Evolutionary conservation across 2,113 vertebrate genomes (phyloP).

Genomic region (Deroptyus accipitrinus): DNA sequence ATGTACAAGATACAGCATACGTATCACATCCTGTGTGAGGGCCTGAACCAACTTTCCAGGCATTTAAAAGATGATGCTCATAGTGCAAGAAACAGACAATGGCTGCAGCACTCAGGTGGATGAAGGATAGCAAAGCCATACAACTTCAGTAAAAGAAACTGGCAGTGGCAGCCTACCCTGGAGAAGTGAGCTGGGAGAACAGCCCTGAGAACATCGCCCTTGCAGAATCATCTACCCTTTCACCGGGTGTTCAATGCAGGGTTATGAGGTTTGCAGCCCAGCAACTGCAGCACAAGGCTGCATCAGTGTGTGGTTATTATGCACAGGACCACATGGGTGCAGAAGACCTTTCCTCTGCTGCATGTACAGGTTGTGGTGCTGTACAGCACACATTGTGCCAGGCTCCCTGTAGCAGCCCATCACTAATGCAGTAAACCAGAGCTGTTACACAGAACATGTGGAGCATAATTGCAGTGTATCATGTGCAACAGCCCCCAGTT

Average conservation of each 20-base stretch:
- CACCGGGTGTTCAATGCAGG: too few relatives aligned
- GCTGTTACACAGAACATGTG: fast-evolving
- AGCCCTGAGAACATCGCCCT: not conserved
- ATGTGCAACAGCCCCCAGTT: not conserved
- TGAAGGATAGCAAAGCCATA: not conserved
- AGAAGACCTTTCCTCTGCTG: not conserved
- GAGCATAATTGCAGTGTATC: fast-evolving
- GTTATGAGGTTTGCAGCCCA: not conserved
- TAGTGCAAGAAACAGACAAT: not conserved
- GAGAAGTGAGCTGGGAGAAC: not conserved
- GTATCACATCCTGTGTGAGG: not conserved
- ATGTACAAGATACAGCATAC: not conserved
- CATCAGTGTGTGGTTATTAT: too few relatives aligned
- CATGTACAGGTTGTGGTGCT: fast-evolving
- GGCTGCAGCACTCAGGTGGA: not conserved
- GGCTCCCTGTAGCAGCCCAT: not conserved
- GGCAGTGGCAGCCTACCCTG: not conserved
- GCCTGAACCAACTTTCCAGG: not conserved
- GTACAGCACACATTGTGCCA: not conserved
- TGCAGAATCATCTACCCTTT: fast-evolving
- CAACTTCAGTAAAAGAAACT: not conserved
- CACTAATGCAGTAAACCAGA: fast-evolving
- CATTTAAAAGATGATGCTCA: not conserved
- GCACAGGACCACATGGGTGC: not conserved
- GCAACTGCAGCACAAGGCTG: not conserved